phyloP scores from a whole-genome alignment of 2,797 vertebrate species.

The Chelon labrosus region DNA sequence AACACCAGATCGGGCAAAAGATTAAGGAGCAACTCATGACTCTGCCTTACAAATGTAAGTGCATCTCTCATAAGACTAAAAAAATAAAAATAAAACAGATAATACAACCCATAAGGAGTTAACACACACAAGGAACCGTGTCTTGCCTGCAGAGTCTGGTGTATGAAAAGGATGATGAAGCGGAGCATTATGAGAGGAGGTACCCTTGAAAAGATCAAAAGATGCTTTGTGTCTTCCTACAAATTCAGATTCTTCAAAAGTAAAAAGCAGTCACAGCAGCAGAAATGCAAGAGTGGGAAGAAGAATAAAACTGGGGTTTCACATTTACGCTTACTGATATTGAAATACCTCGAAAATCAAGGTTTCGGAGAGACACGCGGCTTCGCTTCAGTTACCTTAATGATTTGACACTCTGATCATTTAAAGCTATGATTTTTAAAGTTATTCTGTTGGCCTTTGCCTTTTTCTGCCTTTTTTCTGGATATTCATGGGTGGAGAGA shows the following conservation, averaged over 20 bases:
- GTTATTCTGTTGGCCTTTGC: too few relatives aligned
- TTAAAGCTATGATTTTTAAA: too few relatives aligned
- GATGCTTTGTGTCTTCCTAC: constrained; percentile 1
- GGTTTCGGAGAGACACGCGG: neutral
- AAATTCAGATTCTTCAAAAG: constrained; percentile 35
- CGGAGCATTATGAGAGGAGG: constrained; percentile 15
- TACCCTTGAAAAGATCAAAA: constrained; percentile 26
- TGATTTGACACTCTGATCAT: neutral
- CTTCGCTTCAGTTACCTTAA: neutral
- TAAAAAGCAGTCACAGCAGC: constrained; percentile 1
- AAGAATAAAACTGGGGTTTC: neutral
- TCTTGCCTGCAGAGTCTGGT: constrained; percentile 18
- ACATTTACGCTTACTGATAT: neutral
- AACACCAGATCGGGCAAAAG: constrained; percentile 13
- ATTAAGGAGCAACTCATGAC: constrained; percentile 13
- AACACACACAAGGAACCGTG: constrained; percentile 14
- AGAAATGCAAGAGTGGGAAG: neutral
- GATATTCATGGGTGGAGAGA: too few relatives aligned
- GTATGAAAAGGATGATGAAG: constrained; percentile 34
- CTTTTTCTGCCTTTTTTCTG: too few relatives aligned
- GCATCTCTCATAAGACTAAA: neutral
- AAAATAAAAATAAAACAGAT: constrained; percentile 8
- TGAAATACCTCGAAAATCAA: neutral
- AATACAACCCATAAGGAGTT: neutral
- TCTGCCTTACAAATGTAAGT: constrained; percentile 9